These are phyloP conservation scores for Ciconia maguari DNA, from an alignment of 2,113 vertebrate species.

Conservation along the genomic window DNA sequence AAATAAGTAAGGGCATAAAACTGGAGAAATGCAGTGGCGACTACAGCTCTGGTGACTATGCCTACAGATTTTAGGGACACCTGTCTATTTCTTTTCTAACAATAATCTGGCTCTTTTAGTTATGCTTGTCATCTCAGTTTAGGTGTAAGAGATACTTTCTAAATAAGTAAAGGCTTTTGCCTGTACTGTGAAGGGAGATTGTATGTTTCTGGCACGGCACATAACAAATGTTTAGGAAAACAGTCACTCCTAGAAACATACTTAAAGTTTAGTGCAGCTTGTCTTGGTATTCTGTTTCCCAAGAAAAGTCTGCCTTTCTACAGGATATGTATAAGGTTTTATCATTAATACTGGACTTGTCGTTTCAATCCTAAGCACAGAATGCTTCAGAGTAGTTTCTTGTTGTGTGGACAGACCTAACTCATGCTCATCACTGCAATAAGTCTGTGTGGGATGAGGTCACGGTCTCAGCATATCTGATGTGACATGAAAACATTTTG, in stretches of 20 bases:
- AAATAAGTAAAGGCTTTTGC: neutral
- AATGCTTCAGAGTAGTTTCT: neutral
- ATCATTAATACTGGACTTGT: neutral
- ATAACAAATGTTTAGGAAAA: neutral
- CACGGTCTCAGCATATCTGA: neutral
- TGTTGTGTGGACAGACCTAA: neutral
- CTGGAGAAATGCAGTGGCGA: neutral
- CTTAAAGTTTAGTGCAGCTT: neutral
- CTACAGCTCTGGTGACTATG: neutral
- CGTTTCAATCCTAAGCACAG: neutral
- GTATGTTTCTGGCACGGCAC: fast-evolving
- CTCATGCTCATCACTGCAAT: neutral
- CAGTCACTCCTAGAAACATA: neutral
- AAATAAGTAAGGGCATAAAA: neutral
- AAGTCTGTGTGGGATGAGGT: neutral
- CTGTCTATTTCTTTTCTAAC: neutral
- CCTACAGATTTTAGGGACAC: neutral
- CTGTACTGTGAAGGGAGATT: neutral
- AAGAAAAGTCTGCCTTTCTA: neutral
- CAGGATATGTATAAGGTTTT: neutral
- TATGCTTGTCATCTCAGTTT: neutral
- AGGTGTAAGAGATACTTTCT: neutral
- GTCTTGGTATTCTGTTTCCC: neutral
- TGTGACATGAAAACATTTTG: neutral
- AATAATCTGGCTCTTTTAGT: neutral